These are phyloP conservation scores for Lithophane ornitopus DNA, from an alignment of 2,888 invertebrate species.

Conservation along the genomic window DNA sequence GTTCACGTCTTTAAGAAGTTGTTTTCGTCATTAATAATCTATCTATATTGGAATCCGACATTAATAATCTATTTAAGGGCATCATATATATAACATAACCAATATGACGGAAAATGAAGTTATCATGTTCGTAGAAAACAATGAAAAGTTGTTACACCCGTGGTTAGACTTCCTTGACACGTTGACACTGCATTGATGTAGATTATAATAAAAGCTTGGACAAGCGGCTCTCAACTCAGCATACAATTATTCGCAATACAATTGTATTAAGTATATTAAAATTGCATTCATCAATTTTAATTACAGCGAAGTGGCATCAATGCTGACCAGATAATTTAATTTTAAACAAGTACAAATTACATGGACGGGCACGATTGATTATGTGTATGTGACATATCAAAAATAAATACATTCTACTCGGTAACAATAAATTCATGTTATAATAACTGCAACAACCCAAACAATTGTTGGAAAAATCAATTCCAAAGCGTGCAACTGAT, in stretches of 20 bases:
- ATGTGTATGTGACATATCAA: not conserved
- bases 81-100: not conserved
- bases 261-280: constrained; percentile 23
- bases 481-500: constrained; percentile 6
- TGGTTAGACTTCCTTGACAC: not conserved
- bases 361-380: not conserved
- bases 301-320: constrained; percentile 19
- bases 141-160: no score
- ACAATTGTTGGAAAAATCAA: constrained; percentile 7
- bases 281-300: constrained; percentile 37
- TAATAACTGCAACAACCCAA: not conserved
- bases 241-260: constrained; percentile 18
- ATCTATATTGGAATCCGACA: not conserved
- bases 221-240: not conserved
- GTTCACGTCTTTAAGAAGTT: no score
- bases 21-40: no score
- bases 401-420: constrained; percentile 1
- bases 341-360: constrained; percentile 8
- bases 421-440: not conserved
- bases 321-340: constrained; percentile 26
- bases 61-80: not conserved
- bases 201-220: constrained; percentile 3
- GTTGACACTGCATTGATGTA: not conserved
- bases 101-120: not conserved
- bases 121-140: not conserved